Conservation (phyloP, 2,113 vertebrate species). For the Pachycephala philippinensis region DNA sequence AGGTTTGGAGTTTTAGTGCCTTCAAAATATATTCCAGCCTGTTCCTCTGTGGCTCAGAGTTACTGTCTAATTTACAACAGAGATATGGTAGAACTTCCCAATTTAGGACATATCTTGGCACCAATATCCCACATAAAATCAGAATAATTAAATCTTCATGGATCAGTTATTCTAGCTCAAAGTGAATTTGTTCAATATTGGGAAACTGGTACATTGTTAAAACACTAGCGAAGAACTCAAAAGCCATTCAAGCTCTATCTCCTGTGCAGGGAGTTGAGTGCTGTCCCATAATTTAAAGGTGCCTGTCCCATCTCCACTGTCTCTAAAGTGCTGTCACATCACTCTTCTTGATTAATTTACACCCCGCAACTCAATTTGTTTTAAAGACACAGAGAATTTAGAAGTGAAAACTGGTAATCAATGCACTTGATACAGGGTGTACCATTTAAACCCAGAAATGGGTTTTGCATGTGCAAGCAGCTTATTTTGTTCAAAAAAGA, state of each 20-base stretch:
- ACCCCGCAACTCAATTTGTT: not conserved
- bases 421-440: not conserved
- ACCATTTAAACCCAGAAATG: not conserved
- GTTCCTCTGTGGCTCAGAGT: not conserved
- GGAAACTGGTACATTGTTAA: not conserved
- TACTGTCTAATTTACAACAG: not conserved
- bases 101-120: not conserved
- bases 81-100: not conserved
- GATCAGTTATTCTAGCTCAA: not conserved
- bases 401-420: not conserved
- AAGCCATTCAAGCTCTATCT: not conserved
- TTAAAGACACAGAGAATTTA: not conserved
- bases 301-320: not conserved
- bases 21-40: not conserved
- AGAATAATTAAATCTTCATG: not conserved
- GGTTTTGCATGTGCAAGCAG: not conserved
- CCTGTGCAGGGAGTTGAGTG: not conserved
- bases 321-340: not conserved
- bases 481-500: not conserved
- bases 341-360: not conserved
- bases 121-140: not conserved
- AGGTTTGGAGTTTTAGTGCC: not conserved
- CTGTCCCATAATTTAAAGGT: not conserved
- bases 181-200: not conserved
- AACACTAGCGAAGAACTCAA: not conserved